A percentile compares a stretch with the other conserved stretches of the same genome.
Evolutionary conservation across 2,113 vertebrate genomes (phyloP).

Genomic region (Holacanthus passer): DNA sequence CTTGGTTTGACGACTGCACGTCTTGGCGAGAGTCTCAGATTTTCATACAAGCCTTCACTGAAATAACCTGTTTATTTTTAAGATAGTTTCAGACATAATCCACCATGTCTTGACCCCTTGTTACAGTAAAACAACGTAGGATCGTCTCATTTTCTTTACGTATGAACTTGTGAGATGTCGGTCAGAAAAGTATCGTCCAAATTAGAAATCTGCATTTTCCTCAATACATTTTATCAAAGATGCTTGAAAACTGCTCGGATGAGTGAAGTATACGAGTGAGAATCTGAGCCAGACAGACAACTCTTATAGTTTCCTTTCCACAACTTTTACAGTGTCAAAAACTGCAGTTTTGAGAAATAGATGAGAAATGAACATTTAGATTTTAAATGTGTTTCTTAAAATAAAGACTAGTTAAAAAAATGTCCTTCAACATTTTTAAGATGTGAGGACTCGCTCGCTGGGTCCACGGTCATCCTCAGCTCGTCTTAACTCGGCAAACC

Average conservation of each 20-base stretch:
- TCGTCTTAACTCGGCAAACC: neutral
- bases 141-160: neutral
- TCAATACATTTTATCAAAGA: too few species aligned
- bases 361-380: neutral
- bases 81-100: neutral
- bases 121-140: too few species aligned
- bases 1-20: neutral
- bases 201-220: too few species aligned
- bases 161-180: neutral
- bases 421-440: too few species aligned
- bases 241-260: too few species aligned
- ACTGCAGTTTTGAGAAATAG: too few species aligned
- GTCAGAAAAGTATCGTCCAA: too few species aligned
- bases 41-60: neutral
- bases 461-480: too few species aligned
- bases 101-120: neutral
- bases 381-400: neutral
- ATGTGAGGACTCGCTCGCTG: too few species aligned
- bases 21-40: neutral
- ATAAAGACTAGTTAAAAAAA: too few species aligned
- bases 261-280: too few species aligned
- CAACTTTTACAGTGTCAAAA: neutral
- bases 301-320: too few species aligned
- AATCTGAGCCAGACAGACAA: neutral
- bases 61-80: neutral